Evolutionary conservation across 2,888 invertebrate species (phyloP).

Genomic region (Chymomyza amoena): DNA sequence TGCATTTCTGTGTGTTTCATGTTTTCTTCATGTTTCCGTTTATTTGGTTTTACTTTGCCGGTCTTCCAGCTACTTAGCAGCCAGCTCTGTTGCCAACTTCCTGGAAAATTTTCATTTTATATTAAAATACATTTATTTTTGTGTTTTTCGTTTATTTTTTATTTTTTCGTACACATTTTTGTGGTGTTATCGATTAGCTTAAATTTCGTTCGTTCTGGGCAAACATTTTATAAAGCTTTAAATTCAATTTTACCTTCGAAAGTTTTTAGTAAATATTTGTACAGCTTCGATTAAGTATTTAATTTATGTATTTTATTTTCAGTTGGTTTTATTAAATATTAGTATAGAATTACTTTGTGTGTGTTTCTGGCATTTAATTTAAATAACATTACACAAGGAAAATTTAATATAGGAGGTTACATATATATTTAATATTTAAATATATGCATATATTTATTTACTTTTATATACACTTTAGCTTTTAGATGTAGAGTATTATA

Average conservation of each 20-base stretch:
- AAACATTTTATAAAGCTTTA: background rate
- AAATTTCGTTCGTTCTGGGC: background rate
- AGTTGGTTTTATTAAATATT: too few species aligned
- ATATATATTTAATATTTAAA: too few species aligned
- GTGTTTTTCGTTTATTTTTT: background rate
- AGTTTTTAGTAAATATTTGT: background rate
- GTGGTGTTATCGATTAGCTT: background rate
- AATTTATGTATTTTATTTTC: background rate
- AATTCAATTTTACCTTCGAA: background rate
- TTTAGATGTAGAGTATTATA: too few species aligned
- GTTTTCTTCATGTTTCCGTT: background rate
- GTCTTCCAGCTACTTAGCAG: background rate
- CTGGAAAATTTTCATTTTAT: background rate
- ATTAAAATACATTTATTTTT: background rate
- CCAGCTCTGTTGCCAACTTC: background rate
- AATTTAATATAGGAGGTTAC: background rate
- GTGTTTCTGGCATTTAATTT: background rate
- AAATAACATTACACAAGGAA: background rate
- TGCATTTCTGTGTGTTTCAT: background rate
- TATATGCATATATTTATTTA: background rate
- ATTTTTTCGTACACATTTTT: background rate
- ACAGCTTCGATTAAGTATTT: constrained; percentile 18
- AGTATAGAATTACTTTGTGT: background rate
- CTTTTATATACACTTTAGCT: too few species aligned
- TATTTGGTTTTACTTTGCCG: background rate